Percentiles rank a stretch among this genome's conserved stretches.
phyloP scores from a whole-genome alignment of 2,888 invertebrate genomes.

The Drosophila maculinotata region DNA sequence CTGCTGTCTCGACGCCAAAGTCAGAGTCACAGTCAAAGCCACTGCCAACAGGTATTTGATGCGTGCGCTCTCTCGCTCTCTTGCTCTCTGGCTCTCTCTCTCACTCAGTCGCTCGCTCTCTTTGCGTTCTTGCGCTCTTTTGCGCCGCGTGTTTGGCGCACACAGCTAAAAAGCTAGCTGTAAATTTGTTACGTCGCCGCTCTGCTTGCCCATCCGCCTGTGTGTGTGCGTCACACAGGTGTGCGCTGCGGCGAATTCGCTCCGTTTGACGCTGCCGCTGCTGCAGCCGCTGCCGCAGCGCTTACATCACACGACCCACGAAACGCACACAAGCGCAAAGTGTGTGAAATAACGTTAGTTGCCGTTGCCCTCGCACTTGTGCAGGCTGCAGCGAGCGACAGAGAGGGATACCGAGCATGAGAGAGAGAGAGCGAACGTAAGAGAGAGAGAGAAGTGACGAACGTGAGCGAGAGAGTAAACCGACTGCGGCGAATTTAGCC shows the following conservation, averaged over 20 bases:
- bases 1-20: slow-evolving; percentile 53
- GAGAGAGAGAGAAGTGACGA: slow-evolving; percentile 2
- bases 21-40: slow-evolving; percentile 83
- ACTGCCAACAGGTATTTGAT: slow-evolving; percentile 70
- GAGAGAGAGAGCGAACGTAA: slow-evolving; percentile 3
- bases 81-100: slow-evolving; percentile 9
- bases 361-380: slow-evolving; percentile 64
- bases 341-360: slow-evolving; percentile 80
- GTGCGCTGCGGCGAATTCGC: slow-evolving; percentile 67
- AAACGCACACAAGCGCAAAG: slow-evolving; percentile 28
- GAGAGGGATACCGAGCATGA: slow-evolving; percentile 2
- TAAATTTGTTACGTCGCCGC: slow-evolving; percentile 83
- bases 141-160: slow-evolving; percentile 53
- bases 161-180: slow-evolving; percentile 83
- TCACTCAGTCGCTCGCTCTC: slow-evolving; percentile 9
- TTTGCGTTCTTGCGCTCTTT: slow-evolving; percentile 20
- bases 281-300: slow-evolving; percentile 39
- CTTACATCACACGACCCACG: slow-evolving; percentile 67
- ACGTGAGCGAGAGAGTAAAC: slow-evolving; percentile 12
- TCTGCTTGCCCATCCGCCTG: slow-evolving; percentile 13
- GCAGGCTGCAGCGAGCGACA: slow-evolving; percentile 5
- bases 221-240: slow-evolving; percentile 59
- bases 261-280: slow-evolving; percentile 56
- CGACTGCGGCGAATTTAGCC: slow-evolving; percentile 33
- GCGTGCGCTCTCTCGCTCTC: slow-evolving; percentile 7